A percentile compares a stretch with the other conserved stretches of the same genome.
These are phyloP conservation scores for Merops nubicus DNA, from an alignment of 2,113 vertebrate species.

Conservation along the genomic window DNA sequence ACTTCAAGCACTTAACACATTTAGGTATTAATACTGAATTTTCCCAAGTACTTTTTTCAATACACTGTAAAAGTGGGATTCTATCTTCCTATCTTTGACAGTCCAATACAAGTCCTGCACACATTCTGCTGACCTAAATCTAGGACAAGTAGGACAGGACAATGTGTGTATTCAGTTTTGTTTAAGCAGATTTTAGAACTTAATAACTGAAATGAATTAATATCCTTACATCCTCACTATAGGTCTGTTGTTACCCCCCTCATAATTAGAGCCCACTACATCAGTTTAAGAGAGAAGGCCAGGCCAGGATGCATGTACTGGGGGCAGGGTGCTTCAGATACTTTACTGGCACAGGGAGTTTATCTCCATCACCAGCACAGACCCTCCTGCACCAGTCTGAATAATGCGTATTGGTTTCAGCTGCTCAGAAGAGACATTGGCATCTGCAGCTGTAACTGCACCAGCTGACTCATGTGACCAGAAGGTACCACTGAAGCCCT, in stretches of 20 bases:
- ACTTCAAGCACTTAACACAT: neutral
- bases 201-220: neutral
- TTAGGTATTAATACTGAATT: neutral
- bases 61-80: neutral
- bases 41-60: neutral
- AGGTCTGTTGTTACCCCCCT: neutral
- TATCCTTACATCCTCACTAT: neutral
- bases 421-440: conserved; percentile 16
- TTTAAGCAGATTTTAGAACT: neutral
- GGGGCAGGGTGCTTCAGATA: neutral
- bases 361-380: neutral
- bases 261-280: neutral
- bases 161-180: neutral
- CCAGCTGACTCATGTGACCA: conserved; percentile 17
- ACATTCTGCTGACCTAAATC: neutral
- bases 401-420: neutral
- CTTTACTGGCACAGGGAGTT: neutral
- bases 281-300: neutral
- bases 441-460: conserved; percentile 37
- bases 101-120: neutral
- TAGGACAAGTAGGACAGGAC: neutral
- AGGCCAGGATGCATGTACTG: neutral
- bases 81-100: neutral
- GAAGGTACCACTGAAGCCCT: conserved; percentile 1
- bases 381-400: neutral